phyloP scores from a whole-genome alignment of 2,113 vertebrate species.

The Phaetusa simplex region DNA sequence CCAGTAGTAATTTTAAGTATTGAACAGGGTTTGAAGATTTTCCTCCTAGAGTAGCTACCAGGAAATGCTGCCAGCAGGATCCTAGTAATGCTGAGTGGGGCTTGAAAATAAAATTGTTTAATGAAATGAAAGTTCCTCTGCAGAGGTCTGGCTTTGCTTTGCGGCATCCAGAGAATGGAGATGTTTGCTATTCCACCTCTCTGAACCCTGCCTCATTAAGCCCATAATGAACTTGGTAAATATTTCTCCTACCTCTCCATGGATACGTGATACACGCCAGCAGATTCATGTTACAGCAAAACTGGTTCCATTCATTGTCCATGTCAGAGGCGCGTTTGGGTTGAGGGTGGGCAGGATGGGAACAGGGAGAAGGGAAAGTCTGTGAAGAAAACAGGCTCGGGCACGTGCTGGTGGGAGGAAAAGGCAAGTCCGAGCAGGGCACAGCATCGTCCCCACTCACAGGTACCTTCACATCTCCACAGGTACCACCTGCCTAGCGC shows the following conservation, averaged over 20 bases:
- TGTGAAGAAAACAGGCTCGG: neutral
- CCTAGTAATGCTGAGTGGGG: neutral
- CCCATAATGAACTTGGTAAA: neutral
- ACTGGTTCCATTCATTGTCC: neutral
- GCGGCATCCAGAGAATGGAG: neutral
- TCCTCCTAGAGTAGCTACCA: neutral
- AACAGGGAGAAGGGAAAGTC: neutral
- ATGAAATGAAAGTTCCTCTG: neutral
- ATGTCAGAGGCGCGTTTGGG: accelerated
- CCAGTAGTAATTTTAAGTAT: neutral
- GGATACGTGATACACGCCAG: neutral
- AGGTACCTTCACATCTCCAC: neutral
- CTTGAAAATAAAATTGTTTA: neutral
- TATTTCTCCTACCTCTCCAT: neutral
- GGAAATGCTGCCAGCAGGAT: neutral
- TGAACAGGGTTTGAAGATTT: neutral
- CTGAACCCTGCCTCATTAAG: neutral
- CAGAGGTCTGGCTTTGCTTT: neutral
- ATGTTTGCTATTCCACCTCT: neutral
- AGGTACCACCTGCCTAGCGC: neutral
- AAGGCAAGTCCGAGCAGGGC: neutral
- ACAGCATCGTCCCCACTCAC: neutral
- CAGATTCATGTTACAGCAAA: neutral
- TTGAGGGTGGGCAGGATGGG: neutral
- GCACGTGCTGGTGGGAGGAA: accelerated